Base-by-base conservation (phyloP, 35 echinoderm and acorn worm genomes). In the Amphiura filiformis region DNA sequence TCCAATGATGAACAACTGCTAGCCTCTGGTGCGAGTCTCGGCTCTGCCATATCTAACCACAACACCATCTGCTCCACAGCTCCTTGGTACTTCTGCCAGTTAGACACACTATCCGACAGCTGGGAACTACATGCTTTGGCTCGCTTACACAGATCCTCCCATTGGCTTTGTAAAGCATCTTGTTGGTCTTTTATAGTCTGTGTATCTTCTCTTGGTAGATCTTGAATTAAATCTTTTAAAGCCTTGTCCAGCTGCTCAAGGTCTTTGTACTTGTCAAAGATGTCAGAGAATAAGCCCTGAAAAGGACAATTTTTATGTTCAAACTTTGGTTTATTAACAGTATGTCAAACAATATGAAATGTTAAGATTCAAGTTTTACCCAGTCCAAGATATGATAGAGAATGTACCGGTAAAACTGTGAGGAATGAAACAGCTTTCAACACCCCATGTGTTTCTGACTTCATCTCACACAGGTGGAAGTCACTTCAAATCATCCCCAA, bases 201-300 rank as follows among this genome's bases (percentile, higher is more conserved):
- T 33, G 83, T 57, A 4, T 77, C 87, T 11, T 64, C 47, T 76
- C 18, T 36, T 11, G 81, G 82, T n/a, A 78, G 77, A 38, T 93
- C 49, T 36, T 78, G 34, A 0, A 61, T 86, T 40, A 92, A 56
- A 30, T 40, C 83, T 28, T 80, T 28, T 20, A 93, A 82, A 30
- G 76, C 22, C 1, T 31, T 42, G 32, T 95, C 82, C 18, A 91
- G 82, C 57, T 79, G 31, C 38, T 91, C 80, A 38, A 95, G 40
- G 36, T 52, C 75, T 13, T 75, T 39, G 13, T 85, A 65, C 47
- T 95, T 95, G 65, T 86, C 88, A 64, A 56, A 47, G 32, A 94
- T 94, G 37, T 94, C 93, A 77, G 93, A 38, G n/a, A 90, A 84
- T 37, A 94, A 36, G 14, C 39, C 88, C 93, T 94, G 80, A 39